Conservation (phyloP, 2,888 invertebrate genomes). For the Coelogynopora nodosa region DNA sequence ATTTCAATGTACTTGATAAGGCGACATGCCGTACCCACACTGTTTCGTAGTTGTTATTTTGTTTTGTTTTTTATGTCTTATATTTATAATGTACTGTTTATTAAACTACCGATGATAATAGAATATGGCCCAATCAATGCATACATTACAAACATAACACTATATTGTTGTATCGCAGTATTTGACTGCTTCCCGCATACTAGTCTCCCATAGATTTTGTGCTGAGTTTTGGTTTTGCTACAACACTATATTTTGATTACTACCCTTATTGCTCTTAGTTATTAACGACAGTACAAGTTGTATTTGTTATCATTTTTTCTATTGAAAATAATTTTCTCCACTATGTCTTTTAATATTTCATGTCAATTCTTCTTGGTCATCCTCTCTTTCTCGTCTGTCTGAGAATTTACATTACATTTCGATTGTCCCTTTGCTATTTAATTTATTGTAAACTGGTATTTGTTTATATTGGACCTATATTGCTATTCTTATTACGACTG, state of each 20-base stretch:
- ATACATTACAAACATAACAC: too few species aligned
- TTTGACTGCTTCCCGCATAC: conserved; percentile 19
- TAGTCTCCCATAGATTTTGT: conserved; percentile 31
- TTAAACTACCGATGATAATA: too few species aligned
- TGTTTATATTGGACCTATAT: conserved; percentile 12
- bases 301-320: background rate
- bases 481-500: conserved; percentile 35
- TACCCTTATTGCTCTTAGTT: background rate
- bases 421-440: conserved; percentile 12
- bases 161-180: background rate
- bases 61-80: background rate
- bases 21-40: background rate
- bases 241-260: conserved; percentile 27
- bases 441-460: conserved; percentile 36
- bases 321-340: background rate
- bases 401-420: background rate
- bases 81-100: background rate
- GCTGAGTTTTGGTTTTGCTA: conserved; percentile 29
- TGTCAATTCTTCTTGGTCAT: background rate
- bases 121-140: too few species aligned
- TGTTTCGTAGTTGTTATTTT: background rate
- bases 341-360: background rate
- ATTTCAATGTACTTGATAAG: conserved; percentile 11
- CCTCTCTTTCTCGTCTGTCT: background rate
- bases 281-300: conserved; percentile 1